These are phyloP conservation scores for Crotalus horridus DNA, from an alignment of 2,113 vertebrate genomes.

Conservation along the genomic window DNA sequence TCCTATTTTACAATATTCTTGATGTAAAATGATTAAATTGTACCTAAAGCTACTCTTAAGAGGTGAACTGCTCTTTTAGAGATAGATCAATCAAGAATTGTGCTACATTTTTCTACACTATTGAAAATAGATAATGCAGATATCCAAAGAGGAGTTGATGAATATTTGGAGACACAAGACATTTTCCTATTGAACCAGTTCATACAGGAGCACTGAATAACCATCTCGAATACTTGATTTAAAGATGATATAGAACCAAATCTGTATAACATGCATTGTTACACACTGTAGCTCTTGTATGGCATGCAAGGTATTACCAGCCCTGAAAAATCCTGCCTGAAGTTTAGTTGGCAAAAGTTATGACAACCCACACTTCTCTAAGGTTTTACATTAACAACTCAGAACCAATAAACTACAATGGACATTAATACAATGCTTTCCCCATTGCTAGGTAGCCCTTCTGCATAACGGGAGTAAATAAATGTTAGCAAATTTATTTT, in stretches of 20 bases:
- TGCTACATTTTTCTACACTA: background rate
- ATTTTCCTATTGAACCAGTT: background rate
- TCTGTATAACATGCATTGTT: background rate
- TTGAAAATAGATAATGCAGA: background rate
- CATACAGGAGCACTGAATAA: background rate
- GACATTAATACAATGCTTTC: background rate
- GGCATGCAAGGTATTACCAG: background rate
- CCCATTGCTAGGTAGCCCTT: background rate
- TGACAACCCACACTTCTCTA: background rate
- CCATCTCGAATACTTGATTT: background rate
- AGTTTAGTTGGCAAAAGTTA: background rate
- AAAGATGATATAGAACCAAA: background rate
- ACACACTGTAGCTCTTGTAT: background rate
- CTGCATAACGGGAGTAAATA: background rate
- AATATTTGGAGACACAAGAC: background rate
- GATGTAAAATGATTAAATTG: background rate
- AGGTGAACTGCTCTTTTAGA: background rate
- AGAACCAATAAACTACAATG: background rate
- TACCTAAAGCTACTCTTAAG: background rate
- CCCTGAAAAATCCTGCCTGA: background rate
- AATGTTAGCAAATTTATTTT: constrained; percentile 42
- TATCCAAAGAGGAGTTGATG: background rate
- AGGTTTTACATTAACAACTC: background rate
- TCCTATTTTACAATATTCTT: background rate
- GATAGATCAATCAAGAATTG: background rate